Percentiles rank a stretch among this genome's conserved stretches.
Evolutionary conservation across 2,797 vertebrate species (phyloP).

Genomic region (Labeo calbasu): DNA sequence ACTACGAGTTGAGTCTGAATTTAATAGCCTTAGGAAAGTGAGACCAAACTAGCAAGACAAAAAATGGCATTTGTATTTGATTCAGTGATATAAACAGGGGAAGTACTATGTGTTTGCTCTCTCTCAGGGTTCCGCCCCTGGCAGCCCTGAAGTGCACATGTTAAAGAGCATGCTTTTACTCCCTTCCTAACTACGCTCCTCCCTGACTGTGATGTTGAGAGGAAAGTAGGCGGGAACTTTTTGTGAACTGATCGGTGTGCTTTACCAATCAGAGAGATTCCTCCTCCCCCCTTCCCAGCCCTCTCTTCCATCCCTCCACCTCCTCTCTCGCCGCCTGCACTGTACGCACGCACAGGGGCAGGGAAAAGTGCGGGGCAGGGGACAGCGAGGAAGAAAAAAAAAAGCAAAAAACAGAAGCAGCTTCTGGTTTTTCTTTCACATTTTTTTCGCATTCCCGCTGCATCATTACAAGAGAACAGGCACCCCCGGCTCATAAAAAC

Average conservation of each 20-base stretch:
- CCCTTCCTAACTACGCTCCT: constrained; percentile 39
- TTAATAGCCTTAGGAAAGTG: constrained; percentile 16
- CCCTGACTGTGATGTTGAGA: constrained; percentile 50
- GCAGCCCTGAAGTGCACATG: constrained; percentile 31
- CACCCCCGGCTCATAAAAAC: constrained; percentile 53
- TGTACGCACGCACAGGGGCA: constrained; percentile 69
- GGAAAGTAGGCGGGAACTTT: constrained; percentile 62
- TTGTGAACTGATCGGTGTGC: constrained; percentile 54
- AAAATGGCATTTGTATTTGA: constrained; percentile 30
- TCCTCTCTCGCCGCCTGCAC: constrained; percentile 53
- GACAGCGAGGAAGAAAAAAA: constrained; percentile 43
- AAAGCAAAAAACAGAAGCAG: constrained; percentile 68
- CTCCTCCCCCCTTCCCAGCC: constrained; percentile 62
- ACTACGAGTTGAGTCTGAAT: not conserved
- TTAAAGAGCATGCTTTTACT: constrained; percentile 46
- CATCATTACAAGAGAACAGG: constrained; percentile 61
- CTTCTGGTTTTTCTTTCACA: constrained; percentile 84
- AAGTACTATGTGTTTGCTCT: constrained; percentile 28
- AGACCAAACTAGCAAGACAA: constrained; percentile 25
- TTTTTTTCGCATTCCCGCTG: constrained; percentile 70
- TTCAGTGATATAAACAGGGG: constrained; percentile 33
- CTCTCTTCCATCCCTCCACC: constrained; percentile 50
- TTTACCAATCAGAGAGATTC: constrained; percentile 76
- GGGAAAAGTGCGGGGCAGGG: constrained; percentile 57
- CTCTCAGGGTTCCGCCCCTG: constrained; percentile 51